phyloP scores from a whole-genome alignment of 2,113 vertebrate genomes.

The Psammodynastes pulverulentus region DNA sequence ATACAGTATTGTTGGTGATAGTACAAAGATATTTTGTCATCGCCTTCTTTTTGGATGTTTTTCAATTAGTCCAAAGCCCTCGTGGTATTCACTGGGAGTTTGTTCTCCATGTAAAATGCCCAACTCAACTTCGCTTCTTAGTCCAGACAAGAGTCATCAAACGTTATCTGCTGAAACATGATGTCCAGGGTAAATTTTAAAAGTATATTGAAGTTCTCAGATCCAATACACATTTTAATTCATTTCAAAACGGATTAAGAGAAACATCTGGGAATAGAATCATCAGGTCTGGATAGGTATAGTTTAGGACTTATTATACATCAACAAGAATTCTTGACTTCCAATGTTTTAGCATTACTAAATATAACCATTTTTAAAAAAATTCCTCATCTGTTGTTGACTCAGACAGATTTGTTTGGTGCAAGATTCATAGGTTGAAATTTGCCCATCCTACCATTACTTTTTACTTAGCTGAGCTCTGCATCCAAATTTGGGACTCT shows the following conservation, averaged over 20 bases:
- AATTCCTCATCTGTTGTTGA: not conserved
- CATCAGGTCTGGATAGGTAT: not conserved
- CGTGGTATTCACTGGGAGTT: not conserved
- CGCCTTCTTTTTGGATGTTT: not conserved
- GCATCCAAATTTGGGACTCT: not conserved
- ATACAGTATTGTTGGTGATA: not conserved
- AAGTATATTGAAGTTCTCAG: not conserved
- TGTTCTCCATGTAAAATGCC: not conserved
- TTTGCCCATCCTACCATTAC: not conserved
- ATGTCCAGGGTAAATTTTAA: not conserved
- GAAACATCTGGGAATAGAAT: not conserved
- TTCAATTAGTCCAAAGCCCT: not conserved
- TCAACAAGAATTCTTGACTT: not conserved
- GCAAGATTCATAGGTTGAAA: not conserved
- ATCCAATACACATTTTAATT: not conserved
- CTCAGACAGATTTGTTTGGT: not conserved
- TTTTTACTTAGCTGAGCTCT: not conserved
- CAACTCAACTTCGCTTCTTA: not conserved
- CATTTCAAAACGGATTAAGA: not conserved
- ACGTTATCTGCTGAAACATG: not conserved
- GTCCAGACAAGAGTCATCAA: not conserved
- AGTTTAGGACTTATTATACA: not conserved
- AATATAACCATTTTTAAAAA: not conserved
- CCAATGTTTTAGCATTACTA: not conserved
- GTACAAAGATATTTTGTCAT: not conserved